Conservation (phyloP, 37 sponge, comb jelly and placozoan genomes). For the Theonella swinhoei region DNA sequence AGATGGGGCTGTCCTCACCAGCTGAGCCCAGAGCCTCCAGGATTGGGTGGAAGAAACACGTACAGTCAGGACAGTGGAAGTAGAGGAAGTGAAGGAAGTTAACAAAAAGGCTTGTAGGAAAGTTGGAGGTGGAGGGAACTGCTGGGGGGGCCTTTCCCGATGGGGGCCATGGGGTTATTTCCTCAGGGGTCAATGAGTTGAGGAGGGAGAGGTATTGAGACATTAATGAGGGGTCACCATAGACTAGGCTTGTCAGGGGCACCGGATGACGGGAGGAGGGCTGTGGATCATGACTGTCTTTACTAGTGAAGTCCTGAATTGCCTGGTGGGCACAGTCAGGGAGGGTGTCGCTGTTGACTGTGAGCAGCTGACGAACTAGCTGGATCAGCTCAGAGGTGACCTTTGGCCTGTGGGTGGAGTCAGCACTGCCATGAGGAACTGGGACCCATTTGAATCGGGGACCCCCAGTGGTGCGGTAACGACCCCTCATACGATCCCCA, state of each 20-base stretch:
- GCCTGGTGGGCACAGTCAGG: neutral
- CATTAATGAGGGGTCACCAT: neutral
- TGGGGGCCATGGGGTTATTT: neutral
- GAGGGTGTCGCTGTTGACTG: neutral
- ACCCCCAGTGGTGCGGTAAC: neutral
- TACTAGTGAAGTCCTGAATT: neutral
- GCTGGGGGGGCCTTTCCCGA: neutral
- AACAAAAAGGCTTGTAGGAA: neutral
- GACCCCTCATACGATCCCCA: conserved; percentile 29
- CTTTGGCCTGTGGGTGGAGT: neutral
- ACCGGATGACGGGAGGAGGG: neutral
- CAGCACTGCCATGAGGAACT: neutral
- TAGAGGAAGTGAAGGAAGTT: conserved; percentile 31
- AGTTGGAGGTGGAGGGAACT: neutral
- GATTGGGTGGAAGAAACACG: conserved; percentile 49
- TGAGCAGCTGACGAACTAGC: conserved; percentile 14
- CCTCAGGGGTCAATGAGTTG: neutral
- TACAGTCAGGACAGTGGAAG: conserved; percentile 26
- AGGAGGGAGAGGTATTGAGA: neutral
- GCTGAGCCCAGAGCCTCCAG: conserved; percentile 9
- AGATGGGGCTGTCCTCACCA: neutral
- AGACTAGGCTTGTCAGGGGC: neutral
- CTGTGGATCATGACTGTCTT: neutral
- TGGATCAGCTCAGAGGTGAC: conserved; percentile 12
- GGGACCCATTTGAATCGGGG: conserved; percentile 29